Evolutionary conservation across 2,888 invertebrate species (phyloP), one percentile per base, ranked within the genome.

Genomic region (Oxycera nigricornis): DNA sequence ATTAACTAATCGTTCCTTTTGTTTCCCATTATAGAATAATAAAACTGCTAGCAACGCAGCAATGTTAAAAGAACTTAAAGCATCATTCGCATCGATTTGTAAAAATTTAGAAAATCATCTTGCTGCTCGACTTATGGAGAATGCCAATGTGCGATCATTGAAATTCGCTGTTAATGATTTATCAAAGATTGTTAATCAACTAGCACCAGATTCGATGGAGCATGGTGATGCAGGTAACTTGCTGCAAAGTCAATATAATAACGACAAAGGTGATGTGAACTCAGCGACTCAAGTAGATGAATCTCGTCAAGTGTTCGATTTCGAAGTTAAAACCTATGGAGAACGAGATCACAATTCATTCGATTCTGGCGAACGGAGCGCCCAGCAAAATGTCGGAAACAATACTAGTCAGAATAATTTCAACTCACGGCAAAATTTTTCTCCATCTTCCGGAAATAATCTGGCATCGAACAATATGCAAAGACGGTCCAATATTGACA

Each of bases 181-280:
- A 28, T 76, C 73, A 17, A 35, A 73, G 20, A 73, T 76, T 26
- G 72, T 76, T 41, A 41, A 65, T 17, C n/a, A n/a, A n/a, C n/a
- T n/a, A n/a, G n/a, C n/a, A n/a, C n/a, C n/a, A n/a, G n/a, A n/a
- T n/a, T n/a, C n/a, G n/a, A n/a, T n/a, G n/a, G n/a, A n/a, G n/a
- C n/a, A n/a, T n/a, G n/a, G n/a, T n/a, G n/a, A n/a, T n/a, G n/a
- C n/a, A n/a, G n/a, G n/a, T n/a, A n/a, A n/a, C n/a, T n/a, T n/a
- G n/a, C n/a, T n/a, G n/a, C n/a, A n/a, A n/a, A n/a, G n/a, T n/a
- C n/a, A n/a, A n/a, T n/a, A n/a, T n/a, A n/a, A n/a, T n/a, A n/a
- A n/a, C n/a, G n/a, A n/a, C n/a, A n/a, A n/a, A n/a, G n/a, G n/a
- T n/a, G n/a, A n/a, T n/a, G n/a, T n/a, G n/a, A n/a, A n/a, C n/a